Conservation (phyloP, 2,797 vertebrate genomes). For the Acipenser oxyrinchus region DNA sequence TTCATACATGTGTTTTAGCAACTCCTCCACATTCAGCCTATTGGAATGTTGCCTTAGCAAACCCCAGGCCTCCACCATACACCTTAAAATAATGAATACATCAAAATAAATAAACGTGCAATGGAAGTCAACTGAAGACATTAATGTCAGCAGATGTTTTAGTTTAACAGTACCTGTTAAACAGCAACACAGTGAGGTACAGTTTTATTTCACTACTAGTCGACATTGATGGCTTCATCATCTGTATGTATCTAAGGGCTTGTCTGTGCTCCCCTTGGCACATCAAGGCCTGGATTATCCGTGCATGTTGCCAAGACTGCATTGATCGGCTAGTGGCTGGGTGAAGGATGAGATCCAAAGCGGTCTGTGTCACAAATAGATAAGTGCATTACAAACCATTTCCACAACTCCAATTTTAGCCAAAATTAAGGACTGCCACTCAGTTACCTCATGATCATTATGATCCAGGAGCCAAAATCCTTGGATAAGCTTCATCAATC, state of each 20-base stretch:
- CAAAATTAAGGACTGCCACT: background rate
- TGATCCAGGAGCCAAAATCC: constrained; percentile 94
- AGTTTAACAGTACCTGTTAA: constrained; percentile 67
- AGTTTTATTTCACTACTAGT: constrained; percentile 68
- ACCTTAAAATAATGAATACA: constrained; percentile 46
- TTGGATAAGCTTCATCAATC: constrained; percentile 82
- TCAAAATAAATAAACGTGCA: too few species aligned
- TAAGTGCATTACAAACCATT: background rate
- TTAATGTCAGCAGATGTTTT: too few species aligned
- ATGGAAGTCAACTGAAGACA: too few species aligned
- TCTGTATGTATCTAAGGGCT: constrained; percentile 80
- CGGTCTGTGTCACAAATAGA: constrained; percentile 55
- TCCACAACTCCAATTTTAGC: background rate
- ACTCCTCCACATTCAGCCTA: constrained; percentile 63
- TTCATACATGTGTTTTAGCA: constrained; percentile 75
- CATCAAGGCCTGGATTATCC: constrained; percentile 82
- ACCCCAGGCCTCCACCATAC: constrained; percentile 81
- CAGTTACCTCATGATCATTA: constrained; percentile 77
- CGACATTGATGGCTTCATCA: constrained; percentile 67
- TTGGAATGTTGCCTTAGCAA: constrained; percentile 72
- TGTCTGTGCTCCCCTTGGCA: constrained; percentile 72
- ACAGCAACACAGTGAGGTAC: constrained; percentile 76
- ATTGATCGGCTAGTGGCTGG: constrained; percentile 73
- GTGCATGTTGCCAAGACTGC: constrained; percentile 78
- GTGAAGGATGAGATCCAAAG: constrained; percentile 81